Conservation (phyloP, 2,113 vertebrate species). For the Siniperca knerii region DNA sequence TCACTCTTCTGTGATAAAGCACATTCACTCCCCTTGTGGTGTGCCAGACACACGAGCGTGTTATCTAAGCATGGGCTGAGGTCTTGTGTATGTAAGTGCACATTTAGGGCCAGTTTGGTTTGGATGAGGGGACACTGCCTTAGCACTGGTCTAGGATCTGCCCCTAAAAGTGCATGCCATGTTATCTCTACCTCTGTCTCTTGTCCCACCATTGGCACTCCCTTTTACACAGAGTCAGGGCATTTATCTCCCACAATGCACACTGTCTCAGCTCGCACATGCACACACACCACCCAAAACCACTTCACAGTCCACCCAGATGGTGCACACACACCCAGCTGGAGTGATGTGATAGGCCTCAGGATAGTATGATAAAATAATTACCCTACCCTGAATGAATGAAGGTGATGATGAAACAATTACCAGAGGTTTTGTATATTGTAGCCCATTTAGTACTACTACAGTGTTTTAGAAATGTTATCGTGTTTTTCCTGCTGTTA, state of each 20-base stretch:
- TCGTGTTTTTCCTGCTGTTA: neutral
- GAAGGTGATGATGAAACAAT: conserved; percentile 3
- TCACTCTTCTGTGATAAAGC: conserved; percentile 56
- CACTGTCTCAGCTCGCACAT: conserved; percentile 37
- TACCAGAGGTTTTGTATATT: neutral
- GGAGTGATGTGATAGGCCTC: conserved; percentile 1
- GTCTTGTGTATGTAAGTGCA: neutral
- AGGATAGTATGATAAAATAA: conserved; percentile 26
- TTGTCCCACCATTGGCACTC: conserved; percentile 73
- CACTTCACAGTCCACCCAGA: conserved; percentile 62
- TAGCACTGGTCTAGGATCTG: conserved; percentile 41
- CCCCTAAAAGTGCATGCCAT: conserved; percentile 28
- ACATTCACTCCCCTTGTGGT: conserved; percentile 44
- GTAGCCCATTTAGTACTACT: neutral
- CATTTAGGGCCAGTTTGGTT: conserved; percentile 24
- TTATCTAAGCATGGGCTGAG: conserved; percentile 51
- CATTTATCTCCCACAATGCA: conserved; percentile 81
- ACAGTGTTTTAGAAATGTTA: neutral
- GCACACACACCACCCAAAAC: conserved; percentile 65
- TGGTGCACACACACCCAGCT: conserved; percentile 52
- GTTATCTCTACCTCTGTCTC: conserved; percentile 73
- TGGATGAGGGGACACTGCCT: conserved; percentile 9
- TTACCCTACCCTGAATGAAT: conserved; percentile 12
- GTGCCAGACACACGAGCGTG: conserved; percentile 19
- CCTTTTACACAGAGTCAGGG: conserved; percentile 61